Evolutionary conservation across 2,113 vertebrate genomes (phyloP).

Genomic region (Barbus barbus): DNA sequence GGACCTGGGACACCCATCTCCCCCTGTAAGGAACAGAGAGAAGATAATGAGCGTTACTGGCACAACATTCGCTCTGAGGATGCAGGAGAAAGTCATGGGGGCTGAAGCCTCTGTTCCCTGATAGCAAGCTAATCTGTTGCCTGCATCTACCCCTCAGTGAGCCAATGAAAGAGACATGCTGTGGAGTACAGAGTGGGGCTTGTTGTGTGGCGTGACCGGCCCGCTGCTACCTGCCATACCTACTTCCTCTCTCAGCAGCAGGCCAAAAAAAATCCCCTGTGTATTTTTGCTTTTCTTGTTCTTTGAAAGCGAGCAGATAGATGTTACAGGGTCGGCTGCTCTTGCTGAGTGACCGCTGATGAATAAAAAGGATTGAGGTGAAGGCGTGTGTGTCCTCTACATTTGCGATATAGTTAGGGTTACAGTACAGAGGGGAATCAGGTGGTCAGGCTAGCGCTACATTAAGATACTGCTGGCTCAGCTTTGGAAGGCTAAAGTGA

Average conservation of each 20-base stretch:
- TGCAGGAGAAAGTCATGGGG: neutral
- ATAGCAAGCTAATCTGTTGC: conserved; percentile 48
- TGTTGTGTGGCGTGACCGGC: conserved; percentile 63
- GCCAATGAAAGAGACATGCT: conserved; percentile 43
- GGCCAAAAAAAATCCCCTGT: conserved; percentile 50
- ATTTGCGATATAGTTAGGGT: conserved; percentile 33
- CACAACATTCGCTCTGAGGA: conserved; percentile 2
- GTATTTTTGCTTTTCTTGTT: conserved; percentile 45
- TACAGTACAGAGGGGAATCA: conserved; percentile 57
- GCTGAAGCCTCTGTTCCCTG: conserved; percentile 14
- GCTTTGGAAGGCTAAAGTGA: neutral
- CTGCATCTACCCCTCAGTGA: conserved; percentile 32
- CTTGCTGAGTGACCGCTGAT: conserved; percentile 43
- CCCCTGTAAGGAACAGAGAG: conserved; percentile 76
- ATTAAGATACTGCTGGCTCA: neutral
- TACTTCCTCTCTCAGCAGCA: conserved; percentile 60
- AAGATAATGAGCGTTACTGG: conserved; percentile 63
- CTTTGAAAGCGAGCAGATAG: conserved; percentile 55
- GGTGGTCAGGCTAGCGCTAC: conserved; percentile 50
- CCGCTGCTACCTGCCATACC: conserved; percentile 58
- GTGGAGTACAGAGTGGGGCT: conserved; percentile 64
- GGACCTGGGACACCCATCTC: conserved; percentile 91
- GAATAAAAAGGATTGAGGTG: conserved; percentile 57
- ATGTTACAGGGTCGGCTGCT: conserved; percentile 40
- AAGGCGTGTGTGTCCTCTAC: conserved; percentile 13